Evolutionary conservation across 2,797 vertebrate species (phyloP).

Genomic region (Melanogrammus aeglefinus): DNA sequence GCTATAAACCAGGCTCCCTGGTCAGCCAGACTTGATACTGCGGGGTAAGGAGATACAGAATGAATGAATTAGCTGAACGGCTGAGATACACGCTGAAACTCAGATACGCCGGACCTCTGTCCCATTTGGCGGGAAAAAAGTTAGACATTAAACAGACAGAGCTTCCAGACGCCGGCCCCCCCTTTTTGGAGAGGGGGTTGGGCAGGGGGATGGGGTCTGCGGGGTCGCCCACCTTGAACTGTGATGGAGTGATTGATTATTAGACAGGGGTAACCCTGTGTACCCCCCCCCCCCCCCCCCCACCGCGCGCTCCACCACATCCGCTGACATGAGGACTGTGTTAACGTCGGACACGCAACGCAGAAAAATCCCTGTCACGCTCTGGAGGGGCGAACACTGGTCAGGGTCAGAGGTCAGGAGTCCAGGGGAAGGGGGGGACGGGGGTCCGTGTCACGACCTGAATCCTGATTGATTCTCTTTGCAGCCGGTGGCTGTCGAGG

Average conservation of each 20-base stretch:
- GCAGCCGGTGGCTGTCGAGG: slow-evolving; percentile 26
- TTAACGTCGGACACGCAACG: slow-evolving; percentile 52
- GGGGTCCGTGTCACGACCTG: slow-evolving; percentile 43
- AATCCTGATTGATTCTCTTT: slow-evolving; percentile 69
- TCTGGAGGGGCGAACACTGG: slow-evolving; percentile 22
- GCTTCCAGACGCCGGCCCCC: too few species aligned
- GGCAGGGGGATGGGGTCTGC: slow-evolving; percentile 4
- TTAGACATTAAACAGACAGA: not conserved
- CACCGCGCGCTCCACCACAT: not conserved
- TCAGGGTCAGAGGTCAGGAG: slow-evolving; percentile 56
- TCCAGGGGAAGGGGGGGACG: slow-evolving; percentile 39
- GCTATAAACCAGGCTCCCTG: slow-evolving; percentile 45
- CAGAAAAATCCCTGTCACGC: slow-evolving; percentile 57
- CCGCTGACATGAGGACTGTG: slow-evolving; percentile 53
- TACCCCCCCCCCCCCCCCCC: slow-evolving; percentile 10
- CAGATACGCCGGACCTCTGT: not conserved
- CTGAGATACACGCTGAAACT: not conserved
- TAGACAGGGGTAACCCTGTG: slow-evolving; percentile 45
- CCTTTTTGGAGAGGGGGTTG: slow-evolving; percentile 42
- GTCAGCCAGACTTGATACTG: slow-evolving; percentile 33
- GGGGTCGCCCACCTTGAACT: slow-evolving; percentile 63
- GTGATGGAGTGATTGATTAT: slow-evolving; percentile 57
- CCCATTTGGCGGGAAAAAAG: not conserved
- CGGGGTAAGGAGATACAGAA: slow-evolving; percentile 33
- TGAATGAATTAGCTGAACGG: slow-evolving; percentile 31